Percentiles rank a stretch among this genome's conserved stretches.
Conservation (phyloP, 2,888 invertebrate species). For the Rhabditoides inermis region DNA sequence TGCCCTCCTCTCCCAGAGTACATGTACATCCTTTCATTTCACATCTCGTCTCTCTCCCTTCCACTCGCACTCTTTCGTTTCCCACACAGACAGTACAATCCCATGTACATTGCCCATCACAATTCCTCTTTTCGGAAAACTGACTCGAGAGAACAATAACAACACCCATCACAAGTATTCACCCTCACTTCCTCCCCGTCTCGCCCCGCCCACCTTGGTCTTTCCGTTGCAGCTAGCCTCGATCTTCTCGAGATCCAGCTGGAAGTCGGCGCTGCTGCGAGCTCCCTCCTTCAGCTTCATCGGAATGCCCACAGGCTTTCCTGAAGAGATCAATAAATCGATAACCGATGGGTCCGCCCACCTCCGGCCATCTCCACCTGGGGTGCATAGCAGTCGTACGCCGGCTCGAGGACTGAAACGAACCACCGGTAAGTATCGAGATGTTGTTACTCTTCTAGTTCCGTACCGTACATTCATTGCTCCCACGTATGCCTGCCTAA, state of each 20-base stretch:
- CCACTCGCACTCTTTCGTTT: too few species aligned
- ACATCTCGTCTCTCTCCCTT: too few species aligned
- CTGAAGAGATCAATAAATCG: neutral
- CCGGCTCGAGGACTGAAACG: conserved; percentile 76
- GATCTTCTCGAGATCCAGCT: conserved; percentile 73
- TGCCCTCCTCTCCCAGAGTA: too few species aligned
- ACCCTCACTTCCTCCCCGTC: too few species aligned
- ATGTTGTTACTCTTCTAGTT: neutral
- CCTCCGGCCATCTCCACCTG: conserved; percentile 85
- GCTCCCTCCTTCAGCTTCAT: conserved; percentile 6
- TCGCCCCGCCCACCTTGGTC: conserved; percentile 78
- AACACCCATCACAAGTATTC: too few species aligned
- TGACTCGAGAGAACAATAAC: too few species aligned
- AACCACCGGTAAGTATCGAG: neutral
- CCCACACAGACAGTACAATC: too few species aligned
- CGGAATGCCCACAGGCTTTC: neutral
- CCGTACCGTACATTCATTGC: neutral
- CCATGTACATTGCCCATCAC: too few species aligned
- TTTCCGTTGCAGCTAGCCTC: conserved; percentile 71
- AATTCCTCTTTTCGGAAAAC: too few species aligned
- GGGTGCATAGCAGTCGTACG: conserved; percentile 93
- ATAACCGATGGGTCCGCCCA: conserved; percentile 66
- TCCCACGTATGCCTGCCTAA: neutral
- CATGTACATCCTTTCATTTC: too few species aligned
- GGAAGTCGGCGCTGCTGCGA: conserved; percentile 72